A percentile compares a stretch with the other conserved stretches of the same genome.
Evolutionary conservation across 2,797 vertebrate genomes (phyloP).

Genomic region (Aulostomus chinensis): DNA sequence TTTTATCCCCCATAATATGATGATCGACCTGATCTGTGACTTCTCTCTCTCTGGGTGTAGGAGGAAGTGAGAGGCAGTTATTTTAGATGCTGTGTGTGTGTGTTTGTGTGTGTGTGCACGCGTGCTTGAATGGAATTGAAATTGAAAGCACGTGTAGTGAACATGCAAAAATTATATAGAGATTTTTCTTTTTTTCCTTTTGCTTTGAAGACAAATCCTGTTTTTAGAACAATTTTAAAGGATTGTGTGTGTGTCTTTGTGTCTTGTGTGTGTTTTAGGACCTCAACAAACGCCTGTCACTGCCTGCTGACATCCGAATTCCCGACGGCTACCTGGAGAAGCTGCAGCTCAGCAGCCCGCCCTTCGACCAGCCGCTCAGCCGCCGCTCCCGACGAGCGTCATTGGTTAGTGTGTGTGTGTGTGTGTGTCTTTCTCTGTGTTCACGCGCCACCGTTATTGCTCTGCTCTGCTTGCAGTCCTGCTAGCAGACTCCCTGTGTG

Average conservation of each 20-base stretch:
- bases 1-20: slow-evolving; percentile 29
- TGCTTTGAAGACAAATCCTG: too few relatives aligned
- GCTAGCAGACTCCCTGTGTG: slow-evolving; percentile 19
- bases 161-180: too few relatives aligned
- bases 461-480: slow-evolving; percentile 4
- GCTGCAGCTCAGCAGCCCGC: slow-evolving; percentile 92
- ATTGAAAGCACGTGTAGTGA: too few relatives aligned
- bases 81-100: slow-evolving; percentile 31
- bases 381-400: slow-evolving; percentile 76
- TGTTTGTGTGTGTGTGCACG: slow-evolving; percentile 4
- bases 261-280: slow-evolving; percentile 74
- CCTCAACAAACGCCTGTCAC: slow-evolving; percentile 94
- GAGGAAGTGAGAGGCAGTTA: slow-evolving; percentile 38
- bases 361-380: slow-evolving; percentile 95
- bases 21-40: slow-evolving; percentile 36
- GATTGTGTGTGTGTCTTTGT: slow-evolving; percentile 14
- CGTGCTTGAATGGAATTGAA: too few relatives aligned
- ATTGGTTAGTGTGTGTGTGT: slow-evolving; percentile 49
- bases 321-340: slow-evolving; percentile 97
- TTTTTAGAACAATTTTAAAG: too few relatives aligned
- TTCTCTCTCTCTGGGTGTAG: slow-evolving; percentile 32
- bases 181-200: too few relatives aligned
- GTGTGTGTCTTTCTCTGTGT: slow-evolving; percentile 7
- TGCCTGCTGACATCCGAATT: slow-evolving; percentile 97
- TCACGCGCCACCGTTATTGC: slow-evolving; percentile 29